These are phyloP conservation scores for Rhinichthys klamathensis DNA, from an alignment of 2,113 vertebrate species.

Conservation along the genomic window DNA sequence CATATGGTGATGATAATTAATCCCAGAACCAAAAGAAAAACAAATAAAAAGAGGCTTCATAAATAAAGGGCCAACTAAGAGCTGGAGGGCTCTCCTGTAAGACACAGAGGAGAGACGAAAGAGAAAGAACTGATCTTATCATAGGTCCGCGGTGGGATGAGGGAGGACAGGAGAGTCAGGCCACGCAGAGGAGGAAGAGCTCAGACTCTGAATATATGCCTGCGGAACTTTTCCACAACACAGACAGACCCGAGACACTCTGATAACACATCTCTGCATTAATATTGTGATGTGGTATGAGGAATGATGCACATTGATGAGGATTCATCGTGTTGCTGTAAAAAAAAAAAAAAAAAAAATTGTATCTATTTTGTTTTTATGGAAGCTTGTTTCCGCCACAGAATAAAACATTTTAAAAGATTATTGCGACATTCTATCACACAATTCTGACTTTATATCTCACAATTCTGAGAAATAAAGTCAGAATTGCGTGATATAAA, in stretches of 20 bases:
- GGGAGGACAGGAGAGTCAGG: slow-evolving; percentile 18
- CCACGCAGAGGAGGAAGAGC: slow-evolving; percentile 25
- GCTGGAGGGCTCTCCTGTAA: slow-evolving; percentile 63
- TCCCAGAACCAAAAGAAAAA: slow-evolving; percentile 74
- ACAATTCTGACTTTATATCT: too few relatives aligned
- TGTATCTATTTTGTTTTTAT: too few relatives aligned
- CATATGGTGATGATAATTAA: slow-evolving; percentile 78
- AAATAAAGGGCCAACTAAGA: slow-evolving; percentile 70
- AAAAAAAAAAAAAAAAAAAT: too few relatives aligned
- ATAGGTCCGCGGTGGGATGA: slow-evolving; percentile 24
- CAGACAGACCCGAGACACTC: slow-evolving; percentile 5
- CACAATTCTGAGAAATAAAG: too few relatives aligned
- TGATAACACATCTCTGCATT: slow-evolving; percentile 15
- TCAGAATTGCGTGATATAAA: too few relatives aligned
- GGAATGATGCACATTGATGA: neutral
- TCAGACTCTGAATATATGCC: slow-evolving; percentile 23
- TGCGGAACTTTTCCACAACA: slow-evolving; percentile 47
- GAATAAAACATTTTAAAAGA: too few relatives aligned
- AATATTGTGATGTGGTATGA: neutral
- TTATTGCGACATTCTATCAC: too few relatives aligned
- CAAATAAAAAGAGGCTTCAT: slow-evolving; percentile 72
- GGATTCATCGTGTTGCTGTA: neutral
- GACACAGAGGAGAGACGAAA: slow-evolving; percentile 25
- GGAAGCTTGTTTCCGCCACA: too few relatives aligned
- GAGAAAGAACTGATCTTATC: slow-evolving; percentile 55